These are phyloP conservation scores for Neomorphus geoffroyi DNA, from an alignment of 2,797 vertebrate genomes.

Conservation along the genomic window DNA sequence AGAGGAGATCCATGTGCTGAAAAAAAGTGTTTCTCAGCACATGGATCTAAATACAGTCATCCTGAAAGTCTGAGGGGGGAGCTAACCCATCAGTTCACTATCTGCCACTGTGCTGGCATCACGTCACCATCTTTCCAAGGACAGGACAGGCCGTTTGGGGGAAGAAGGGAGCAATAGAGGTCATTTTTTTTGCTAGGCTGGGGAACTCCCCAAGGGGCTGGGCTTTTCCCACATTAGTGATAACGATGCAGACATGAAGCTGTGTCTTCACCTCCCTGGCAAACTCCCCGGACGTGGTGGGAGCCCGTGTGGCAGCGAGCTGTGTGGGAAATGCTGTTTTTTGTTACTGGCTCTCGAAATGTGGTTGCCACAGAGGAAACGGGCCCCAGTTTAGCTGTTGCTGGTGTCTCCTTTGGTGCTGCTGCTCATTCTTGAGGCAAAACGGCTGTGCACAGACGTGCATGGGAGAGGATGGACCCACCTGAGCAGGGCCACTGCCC, in stretches of 20 bases:
- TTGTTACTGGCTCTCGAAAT: neutral
- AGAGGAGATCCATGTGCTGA: fast-evolving
- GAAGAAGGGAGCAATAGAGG: neutral
- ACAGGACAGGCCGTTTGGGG: neutral
- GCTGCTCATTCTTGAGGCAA: neutral
- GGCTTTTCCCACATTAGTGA: fast-evolving
- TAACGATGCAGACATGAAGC: fast-evolving
- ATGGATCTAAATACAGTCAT: neutral
- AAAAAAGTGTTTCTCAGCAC: neutral
- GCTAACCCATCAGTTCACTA: fast-evolving
- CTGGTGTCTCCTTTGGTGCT: neutral
- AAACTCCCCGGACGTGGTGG: fast-evolving
- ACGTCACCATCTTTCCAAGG: fast-evolving
- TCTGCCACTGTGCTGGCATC: fast-evolving
- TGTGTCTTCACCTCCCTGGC: fast-evolving
- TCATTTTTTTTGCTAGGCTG: neutral
- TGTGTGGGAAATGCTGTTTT: fast-evolving
- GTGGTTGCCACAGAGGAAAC: fast-evolving
- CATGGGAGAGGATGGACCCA: fast-evolving
- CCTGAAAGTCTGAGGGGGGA: neutral
- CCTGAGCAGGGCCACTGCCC: fast-evolving
- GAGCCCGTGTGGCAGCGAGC: fast-evolving
- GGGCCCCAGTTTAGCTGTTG: fast-evolving
- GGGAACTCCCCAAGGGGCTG: neutral
- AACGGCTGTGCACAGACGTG: fast-evolving